Base-by-base conservation (phyloP, 2,113 vertebrate genomes). In the Xiphophorus maculatus region DNA sequence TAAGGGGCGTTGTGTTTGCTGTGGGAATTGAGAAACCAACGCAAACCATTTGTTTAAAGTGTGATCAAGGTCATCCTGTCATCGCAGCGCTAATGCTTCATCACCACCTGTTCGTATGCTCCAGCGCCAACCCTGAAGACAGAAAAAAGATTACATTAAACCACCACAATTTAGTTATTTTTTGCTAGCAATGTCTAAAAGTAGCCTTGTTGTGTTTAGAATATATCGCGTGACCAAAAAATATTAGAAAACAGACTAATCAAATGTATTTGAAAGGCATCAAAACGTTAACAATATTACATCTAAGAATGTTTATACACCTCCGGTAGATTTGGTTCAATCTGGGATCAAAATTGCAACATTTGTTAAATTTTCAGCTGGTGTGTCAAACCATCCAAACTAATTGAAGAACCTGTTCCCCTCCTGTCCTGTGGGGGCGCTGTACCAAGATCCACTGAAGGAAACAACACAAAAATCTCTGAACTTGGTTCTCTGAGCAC, bases 31-130 rank as follows among this genome's bases (percentile, higher is more conserved):
- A 86, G 64, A 69, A 37, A 69, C 58, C 77, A 81, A 80, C 70
- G 25, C 63, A 80, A 77, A 65, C 62, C 40, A n/a, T 48, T 66
- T 37, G 37, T 76, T 65, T 71, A 66, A 67, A 13, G 62, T 51
- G 66, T 63, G 58, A 69, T 83, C 66, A 9, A 69, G 58, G 27
- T 72, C 71, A 61, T 81, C 66, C 72, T 74, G 14, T 71, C 66
- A 48, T 42, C 13, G 51, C 28, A 54, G n/a, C n/a, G 60, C 79
- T 93, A 95, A 74, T 94, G 94, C 84, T 95, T 95, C 1, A 95
- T 95, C 87, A 99, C 98, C 71, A 99, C 98, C 92, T 98, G 98
- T 85, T 99, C 98, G 17, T 98, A 99, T 0, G 97, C 95, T 87
- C 97, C 98, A 69, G 96, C 96, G n/a, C 96, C 96, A 17, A 86